A percentile compares a stretch with the other conserved stretches of the same genome.
phyloP scores from a whole-genome alignment of 2,113 vertebrate genomes.

The Cavia porcellus region DNA sequence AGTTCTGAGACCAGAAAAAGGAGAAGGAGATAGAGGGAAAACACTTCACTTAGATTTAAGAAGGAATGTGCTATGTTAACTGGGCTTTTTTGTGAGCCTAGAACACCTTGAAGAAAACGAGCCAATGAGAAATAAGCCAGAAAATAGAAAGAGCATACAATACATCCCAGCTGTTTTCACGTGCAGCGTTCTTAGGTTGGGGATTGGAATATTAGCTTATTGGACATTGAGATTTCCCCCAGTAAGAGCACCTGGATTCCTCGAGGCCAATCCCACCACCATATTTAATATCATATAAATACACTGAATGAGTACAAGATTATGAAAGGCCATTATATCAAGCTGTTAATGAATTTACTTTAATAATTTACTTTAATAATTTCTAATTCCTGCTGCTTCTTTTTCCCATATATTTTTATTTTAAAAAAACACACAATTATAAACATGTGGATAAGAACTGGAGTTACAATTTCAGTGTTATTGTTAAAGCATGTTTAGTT shows the following conservation, averaged over 20 bases:
- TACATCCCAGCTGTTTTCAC: rapidly evolving
- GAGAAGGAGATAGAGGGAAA: not conserved
- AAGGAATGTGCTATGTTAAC: not conserved
- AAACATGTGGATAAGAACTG: not conserved
- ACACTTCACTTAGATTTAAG: not conserved
- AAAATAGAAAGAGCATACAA: rapidly evolving
- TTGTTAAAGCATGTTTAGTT: not conserved
- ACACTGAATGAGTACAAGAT: not conserved
- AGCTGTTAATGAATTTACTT: not conserved
- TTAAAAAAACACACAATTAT: not conserved
- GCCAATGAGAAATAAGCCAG: rapidly evolving
- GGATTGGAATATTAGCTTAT: not conserved
- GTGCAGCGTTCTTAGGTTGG: not conserved
- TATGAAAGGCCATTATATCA: not conserved
- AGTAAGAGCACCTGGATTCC: not conserved
- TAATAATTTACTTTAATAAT: not conserved
- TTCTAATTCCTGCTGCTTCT: not conserved
- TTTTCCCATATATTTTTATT: not conserved
- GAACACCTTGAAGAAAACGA: not conserved
- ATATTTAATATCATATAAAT: not conserved
- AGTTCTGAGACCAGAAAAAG: too few species aligned
- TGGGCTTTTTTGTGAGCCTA: not conserved
- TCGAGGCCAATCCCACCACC: not conserved
- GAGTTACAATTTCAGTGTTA: not conserved
- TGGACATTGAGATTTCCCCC: not conserved